Conservation (phyloP, 2,113 vertebrate species). For the Poeciliopsis turrubarensis region DNA sequence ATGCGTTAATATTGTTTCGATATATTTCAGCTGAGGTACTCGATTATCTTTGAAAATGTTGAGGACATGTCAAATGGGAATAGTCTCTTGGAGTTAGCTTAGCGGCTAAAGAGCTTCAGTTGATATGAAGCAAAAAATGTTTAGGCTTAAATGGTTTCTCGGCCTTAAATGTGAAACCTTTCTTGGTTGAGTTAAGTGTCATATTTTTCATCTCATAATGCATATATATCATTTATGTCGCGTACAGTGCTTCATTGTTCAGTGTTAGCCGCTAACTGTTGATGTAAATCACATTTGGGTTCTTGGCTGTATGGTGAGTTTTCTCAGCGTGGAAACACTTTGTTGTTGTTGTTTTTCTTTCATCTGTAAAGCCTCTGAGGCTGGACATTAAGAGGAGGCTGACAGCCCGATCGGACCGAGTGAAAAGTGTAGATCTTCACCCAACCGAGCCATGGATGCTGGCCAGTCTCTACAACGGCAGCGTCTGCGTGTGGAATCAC, state of each 20-base stretch:
- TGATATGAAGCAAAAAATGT: conserved; percentile 7
- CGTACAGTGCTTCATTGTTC: background rate
- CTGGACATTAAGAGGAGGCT: conserved; percentile 97
- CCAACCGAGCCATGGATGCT: conserved; percentile 98
- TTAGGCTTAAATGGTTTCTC: background rate
- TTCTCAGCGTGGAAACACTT: background rate
- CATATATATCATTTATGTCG: background rate
- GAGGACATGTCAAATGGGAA: conserved; percentile 18
- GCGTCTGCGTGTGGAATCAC: conserved; percentile 98
- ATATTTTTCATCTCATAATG: rapidly evolving
- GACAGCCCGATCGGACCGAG: conserved; percentile 95
- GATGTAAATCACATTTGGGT: background rate
- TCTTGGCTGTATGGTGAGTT: too few species aligned
- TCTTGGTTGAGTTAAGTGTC: background rate
- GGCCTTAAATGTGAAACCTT: background rate
- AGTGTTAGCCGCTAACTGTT: conserved; percentile 29
- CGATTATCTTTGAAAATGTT: background rate
- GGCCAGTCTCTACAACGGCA: conserved; percentile 97
- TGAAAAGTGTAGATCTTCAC: conserved; percentile 97
- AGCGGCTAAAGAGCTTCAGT: conserved; percentile 55
- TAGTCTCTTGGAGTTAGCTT: conserved; percentile 32
- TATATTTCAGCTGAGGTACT: rapidly evolving
- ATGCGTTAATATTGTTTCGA: rapidly evolving
- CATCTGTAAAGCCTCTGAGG: conserved; percentile 88
- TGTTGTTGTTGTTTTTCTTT: background rate